These are phyloP conservation scores for Calycopis cecrops DNA, from an alignment of 1,140 invertebrate species.

Conservation along the genomic window DNA sequence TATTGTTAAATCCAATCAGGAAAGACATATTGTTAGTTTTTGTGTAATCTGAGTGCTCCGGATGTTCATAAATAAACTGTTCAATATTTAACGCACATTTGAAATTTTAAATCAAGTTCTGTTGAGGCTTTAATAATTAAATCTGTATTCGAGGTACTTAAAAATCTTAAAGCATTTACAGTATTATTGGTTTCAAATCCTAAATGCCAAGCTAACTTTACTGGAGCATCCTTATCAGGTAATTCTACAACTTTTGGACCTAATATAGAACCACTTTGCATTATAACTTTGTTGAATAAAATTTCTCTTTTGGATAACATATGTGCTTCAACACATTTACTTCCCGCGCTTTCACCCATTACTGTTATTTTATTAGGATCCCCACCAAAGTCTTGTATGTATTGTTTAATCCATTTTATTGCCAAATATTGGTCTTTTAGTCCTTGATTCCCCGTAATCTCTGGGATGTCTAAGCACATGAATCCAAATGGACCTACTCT, in stretches of 20 bases:
- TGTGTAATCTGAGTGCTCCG: background rate
- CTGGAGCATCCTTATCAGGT: background rate
- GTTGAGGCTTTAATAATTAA: constrained; percentile 22
- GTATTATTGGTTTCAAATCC: constrained; percentile 26
- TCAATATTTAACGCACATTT: constrained; percentile 30
- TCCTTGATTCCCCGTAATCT: constrained; percentile 29
- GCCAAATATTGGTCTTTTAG: constrained; percentile 35
- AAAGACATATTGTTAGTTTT: background rate
- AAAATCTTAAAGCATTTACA: constrained; percentile 24
- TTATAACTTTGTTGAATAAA: constrained; percentile 32
- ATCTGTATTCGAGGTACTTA: constrained; percentile 19
- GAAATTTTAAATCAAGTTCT: constrained; percentile 11
- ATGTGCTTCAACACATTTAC: constrained; percentile 15
- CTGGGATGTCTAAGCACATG: constrained; percentile 26
- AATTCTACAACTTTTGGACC: constrained; percentile 9
- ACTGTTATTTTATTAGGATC: constrained; percentile 16
- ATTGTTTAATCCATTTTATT: constrained; percentile 33
- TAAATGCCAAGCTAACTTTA: constrained; percentile 26
- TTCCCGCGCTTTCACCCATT: constrained; percentile 16
- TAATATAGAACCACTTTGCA: constrained; percentile 30
- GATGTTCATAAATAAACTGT: constrained; percentile 18
- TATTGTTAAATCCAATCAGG: background rate
- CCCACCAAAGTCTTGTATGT: constrained; percentile 20
- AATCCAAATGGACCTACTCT: constrained; percentile 17
- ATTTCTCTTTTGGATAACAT: constrained; percentile 14